These are phyloP conservation scores for Acrossocheilus fasciatus DNA, from an alignment of 2,797 vertebrate species.

Conservation along the genomic window DNA sequence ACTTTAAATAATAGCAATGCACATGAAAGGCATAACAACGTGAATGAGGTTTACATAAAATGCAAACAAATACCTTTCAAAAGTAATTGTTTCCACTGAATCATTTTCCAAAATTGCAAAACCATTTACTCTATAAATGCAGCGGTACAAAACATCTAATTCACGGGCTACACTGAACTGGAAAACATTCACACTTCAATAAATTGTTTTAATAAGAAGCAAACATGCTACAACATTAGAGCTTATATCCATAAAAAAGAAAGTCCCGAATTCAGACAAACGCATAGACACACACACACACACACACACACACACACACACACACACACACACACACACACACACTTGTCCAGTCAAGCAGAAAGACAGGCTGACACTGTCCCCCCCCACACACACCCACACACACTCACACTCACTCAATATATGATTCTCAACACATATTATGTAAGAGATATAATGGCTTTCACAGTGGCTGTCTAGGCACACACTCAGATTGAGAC, in stretches of 20 bases:
- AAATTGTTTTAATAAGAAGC: constrained; percentile 62
- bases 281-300: constrained; percentile 40
- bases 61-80: constrained; percentile 7
- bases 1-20: not conserved
- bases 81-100: constrained; percentile 25
- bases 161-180: constrained; percentile 12
- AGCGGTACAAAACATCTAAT: constrained; percentile 20
- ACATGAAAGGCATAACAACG: not conserved
- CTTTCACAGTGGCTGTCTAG: constrained; percentile 50
- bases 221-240: constrained; percentile 47
- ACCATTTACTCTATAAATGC: constrained; percentile 39
- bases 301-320: constrained; percentile 45
- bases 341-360: constrained; percentile 51
- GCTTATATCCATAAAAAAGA: constrained; percentile 15
- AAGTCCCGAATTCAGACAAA: constrained; percentile 37
- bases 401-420: constrained; percentile 50
- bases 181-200: constrained; percentile 61
- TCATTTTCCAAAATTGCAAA: constrained; percentile 1
- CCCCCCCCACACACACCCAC: constrained; percentile 61
- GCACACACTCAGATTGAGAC: constrained; percentile 49
- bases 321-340: constrained; percentile 50
- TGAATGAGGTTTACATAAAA: constrained; percentile 4
- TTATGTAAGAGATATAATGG: constrained; percentile 54
- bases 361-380: constrained; percentile 50
- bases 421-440: constrained; percentile 61